These are phyloP conservation scores for Brachyopa scutellaris DNA, from an alignment of 2,888 invertebrate genomes.

Conservation along the genomic window DNA sequence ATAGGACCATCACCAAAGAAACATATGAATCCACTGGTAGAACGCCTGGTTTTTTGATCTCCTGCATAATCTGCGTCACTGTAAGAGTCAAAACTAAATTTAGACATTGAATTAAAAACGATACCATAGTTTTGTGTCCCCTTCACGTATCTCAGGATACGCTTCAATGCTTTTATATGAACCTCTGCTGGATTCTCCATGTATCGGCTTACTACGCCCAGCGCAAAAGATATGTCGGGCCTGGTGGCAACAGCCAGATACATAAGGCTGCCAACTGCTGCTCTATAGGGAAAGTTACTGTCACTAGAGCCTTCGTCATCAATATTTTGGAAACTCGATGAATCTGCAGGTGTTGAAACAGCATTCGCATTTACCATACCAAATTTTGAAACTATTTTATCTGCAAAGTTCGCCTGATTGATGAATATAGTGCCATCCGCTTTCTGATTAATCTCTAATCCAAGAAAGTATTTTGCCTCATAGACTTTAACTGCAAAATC, in stretches of 20 bases:
- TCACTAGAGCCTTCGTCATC: neutral
- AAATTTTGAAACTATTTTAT: conserved; percentile 10
- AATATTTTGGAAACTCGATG: neutral
- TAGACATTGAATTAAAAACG: conserved; percentile 8
- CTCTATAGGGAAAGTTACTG: conserved; percentile 38
- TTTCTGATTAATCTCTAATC: conserved; percentile 37
- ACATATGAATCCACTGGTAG: conserved; percentile 39
- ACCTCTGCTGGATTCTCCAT: too few species aligned
- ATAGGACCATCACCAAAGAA: conserved; percentile 19
- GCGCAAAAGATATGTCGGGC: conserved; percentile 50
- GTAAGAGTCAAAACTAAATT: conserved; percentile 20
- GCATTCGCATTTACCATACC: conserved; percentile 14
- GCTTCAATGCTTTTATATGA: conserved; percentile 25
- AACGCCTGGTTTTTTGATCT: conserved; percentile 15
- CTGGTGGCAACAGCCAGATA: conserved; percentile 54
- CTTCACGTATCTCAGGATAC: conserved; percentile 50
- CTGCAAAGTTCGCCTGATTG: conserved; percentile 19
- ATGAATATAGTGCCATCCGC: conserved; percentile 13
- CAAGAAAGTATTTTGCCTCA: conserved; percentile 48
- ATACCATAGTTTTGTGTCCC: conserved; percentile 49
- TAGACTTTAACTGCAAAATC: conserved; percentile 51
- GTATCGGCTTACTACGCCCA: too few species aligned
- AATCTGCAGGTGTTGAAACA: conserved; percentile 25
- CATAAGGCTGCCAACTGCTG: conserved; percentile 53
- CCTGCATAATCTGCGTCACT: conserved; percentile 47